A percentile compares a stretch with the other conserved stretches of the same genome.
Conservation (phyloP, 2,113 vertebrate genomes). For the Rhabdornis inornatus region DNA sequence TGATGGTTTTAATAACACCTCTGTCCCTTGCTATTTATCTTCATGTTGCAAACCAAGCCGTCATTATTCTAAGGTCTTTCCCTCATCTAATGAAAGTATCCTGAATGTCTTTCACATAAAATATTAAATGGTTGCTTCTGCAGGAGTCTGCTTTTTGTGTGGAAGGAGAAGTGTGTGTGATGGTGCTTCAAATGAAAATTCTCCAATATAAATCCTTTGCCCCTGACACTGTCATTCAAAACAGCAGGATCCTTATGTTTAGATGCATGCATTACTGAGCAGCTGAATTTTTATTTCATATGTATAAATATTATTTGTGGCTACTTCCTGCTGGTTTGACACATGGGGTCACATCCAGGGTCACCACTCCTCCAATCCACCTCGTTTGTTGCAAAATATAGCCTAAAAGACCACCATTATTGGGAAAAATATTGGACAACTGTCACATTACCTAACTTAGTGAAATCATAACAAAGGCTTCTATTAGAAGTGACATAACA, state of each 20-base stretch:
- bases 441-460: constrained; percentile 70
- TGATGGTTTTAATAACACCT: neutral
- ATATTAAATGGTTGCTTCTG: neutral
- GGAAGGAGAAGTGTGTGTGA: neutral
- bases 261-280: neutral
- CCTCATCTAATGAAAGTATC: neutral
- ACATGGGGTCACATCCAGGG: neutral
- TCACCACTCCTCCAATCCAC: neutral
- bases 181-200: neutral
- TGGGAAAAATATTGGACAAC: constrained; percentile 61
- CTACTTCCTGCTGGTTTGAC: neutral
- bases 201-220: neutral
- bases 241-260: neutral
- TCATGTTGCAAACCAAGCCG: neutral
- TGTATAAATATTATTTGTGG: neutral
- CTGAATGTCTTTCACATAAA: neutral
- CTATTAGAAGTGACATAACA: constrained; percentile 70
- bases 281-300: neutral
- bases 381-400: constrained; percentile 10
- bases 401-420: constrained; percentile 62
- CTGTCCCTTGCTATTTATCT: neutral
- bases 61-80: neutral
- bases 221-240: neutral
- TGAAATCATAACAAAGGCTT: constrained; percentile 68
- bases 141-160: neutral